Base-by-base conservation (phyloP, 2,113 vertebrate species). In the Peucedramus taeniatus region DNA sequence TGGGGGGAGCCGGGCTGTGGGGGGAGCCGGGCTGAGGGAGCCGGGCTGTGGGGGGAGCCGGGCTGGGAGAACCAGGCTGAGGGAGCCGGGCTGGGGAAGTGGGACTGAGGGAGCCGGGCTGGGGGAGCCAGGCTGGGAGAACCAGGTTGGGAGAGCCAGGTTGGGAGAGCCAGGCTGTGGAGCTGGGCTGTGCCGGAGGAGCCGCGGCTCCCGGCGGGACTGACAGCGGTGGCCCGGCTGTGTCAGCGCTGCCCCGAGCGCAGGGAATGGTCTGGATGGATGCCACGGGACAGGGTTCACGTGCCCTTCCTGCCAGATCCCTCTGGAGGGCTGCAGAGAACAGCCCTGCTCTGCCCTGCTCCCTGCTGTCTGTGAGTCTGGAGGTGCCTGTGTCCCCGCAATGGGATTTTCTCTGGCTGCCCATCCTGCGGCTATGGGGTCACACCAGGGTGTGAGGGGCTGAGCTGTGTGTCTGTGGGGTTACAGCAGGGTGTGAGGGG, bases 341-440 rank as follows among this genome's bases (percentile, higher is more conserved):
- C 20, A 3, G 45, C 66, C 24, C 80, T 15, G 54, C 30, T 0
- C 57, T 80, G 72, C 28, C n/a, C 53, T 31, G 31, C 14, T 64
- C 33, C 57, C 61, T 9, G 35, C 1, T 21, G 13, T 3, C 71
- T 1, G 0, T 20, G 59, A 61, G 57, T 33, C 37, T 20, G 0
- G 0, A 28, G 30, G 26, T 9, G 35, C 22, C 51, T 28, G 27
- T 6, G 0, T 9, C 24, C 15, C 57, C n/a, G 6, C 27, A 5
- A 3, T 0, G 8, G 33, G 51, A 7, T 45, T n/a, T 39, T 18
- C 35, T n/a, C 19, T 1, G 2, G 28, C 10, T 13, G 49, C n/a
- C n/a, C 28, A 6, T 33, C 40, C 69, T 54, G 50, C 6, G 7
- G 1, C 21, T 2, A 20, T 1, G 3, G 69, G 20, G 13, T 31